Evolutionary conservation across 2,888 invertebrate genomes (phyloP), one percentile per base, ranked within the genome.

Genomic region (Dorcus parallelipipedus): DNA sequence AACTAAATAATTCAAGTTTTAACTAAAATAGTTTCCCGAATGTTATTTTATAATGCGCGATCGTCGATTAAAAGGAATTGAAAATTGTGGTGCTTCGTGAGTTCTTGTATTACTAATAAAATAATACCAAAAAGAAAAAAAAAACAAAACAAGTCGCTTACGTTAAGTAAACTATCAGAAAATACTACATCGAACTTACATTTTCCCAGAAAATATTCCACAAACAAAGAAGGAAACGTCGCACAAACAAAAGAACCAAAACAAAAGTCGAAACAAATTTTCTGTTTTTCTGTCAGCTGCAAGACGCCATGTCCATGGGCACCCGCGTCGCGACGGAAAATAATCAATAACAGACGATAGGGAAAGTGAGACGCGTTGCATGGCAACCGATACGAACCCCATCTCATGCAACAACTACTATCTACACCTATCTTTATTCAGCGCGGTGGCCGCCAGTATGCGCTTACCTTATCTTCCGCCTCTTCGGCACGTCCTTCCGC

Each of bases 401-500:
- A 33, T 33, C 26, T 33, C 26, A 33, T 33, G 26, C 59, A 62
- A 62, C 59, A 59, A 59, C 57, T 57, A n/a, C 10, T 48, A 9
- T 38, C 20, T 52, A 42, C 52, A 17, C 26, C 26, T 33, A 33
- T 33, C 26, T 33, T 33, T 33, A 4, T 33, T 33, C 26, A 33
- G 26, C 26, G 26, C 26, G 26, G 26, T 6, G 1, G 26, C 7
- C 26, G 26, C 26, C 26, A 14, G 26, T 14, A 45, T 45, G 20
- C 33, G 41, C 80, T 83, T 85, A 95, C 95, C 91, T 95, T 95
- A 81, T 94, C 93, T 81, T 95, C 94, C 63, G 95, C 95, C 80
- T 93, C 93, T 76, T 94, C 94, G 53, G 95, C 95, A 71, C 95
- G 84, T 71, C 91, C 89, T 81, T 95, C 95, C 70, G 95, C 95